Evolutionary conservation across 2,888 invertebrate species (phyloP), one percentile per base, ranked within the genome.

Genomic region (Drosophila monieri): DNA sequence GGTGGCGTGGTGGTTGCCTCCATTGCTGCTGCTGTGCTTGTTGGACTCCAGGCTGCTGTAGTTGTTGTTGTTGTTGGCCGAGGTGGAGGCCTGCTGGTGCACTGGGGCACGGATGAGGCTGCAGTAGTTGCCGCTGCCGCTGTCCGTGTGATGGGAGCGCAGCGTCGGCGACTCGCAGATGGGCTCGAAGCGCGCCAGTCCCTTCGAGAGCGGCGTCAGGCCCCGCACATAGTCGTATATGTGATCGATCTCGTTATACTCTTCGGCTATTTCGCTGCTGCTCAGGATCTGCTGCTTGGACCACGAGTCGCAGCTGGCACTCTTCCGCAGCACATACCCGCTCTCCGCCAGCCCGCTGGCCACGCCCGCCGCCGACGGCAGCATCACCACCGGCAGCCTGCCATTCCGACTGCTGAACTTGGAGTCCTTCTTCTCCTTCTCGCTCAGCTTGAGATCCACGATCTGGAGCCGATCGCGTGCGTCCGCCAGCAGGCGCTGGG

Each of bases 201-300:
- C 96, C 90, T 97, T 96, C 5, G 98, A 97, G 27, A 97, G 93
- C 1, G 97, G 97, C 53, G 97, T 97, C 80, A 98, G 96, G 1
- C 98, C 98, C 72, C 98, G 93, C 0, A 98, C 97, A 91, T 98
- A 98, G 90, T 98, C 97, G 90, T 98, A 98, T 76, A 98, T 97
- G 92, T 98, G 97, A 93, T 98, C 98, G 80, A 98, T 97, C 92
- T 98, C 98, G 83, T 98, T 97, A 91, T 98, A 97, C 88, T 97
- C 97, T 90, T 97, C 96, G 30, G 95, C 95, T 89, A 94, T 93
- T 80, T 93, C 94, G 76, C 92, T 93, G 68, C 74, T 78, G 30
- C 51, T 85, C 25, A 85, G 93, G 92, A 90, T 91, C 69, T 88
- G 90, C 67, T 88, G 90, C 69, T 90, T 91, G 49, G 80, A 89